Base-by-base conservation (phyloP, 1,140 invertebrate species). In the Papilio dardanus region DNA sequence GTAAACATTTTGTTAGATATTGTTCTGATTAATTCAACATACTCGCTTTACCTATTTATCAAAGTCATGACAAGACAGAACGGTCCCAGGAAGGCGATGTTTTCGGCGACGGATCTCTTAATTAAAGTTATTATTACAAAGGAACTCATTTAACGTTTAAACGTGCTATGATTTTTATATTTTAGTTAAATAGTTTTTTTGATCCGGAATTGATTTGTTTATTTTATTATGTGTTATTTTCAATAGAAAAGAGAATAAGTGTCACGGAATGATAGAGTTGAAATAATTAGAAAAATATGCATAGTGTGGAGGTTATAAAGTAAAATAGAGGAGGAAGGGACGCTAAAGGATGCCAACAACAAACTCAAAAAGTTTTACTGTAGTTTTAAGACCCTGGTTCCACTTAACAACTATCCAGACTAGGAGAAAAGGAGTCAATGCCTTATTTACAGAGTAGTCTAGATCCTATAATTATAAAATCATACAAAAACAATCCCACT, bases 71-170 rank as follows among this genome's bases (percentile, higher is more conserved):
- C 54, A 58, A 58, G 54, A 58, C 10, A 58, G 28, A 58, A 58
- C 21, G 21, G 21, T 58, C 54, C 54, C 54, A 58, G 24, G 54
- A 58, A 58, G 54, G 12, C 50, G 50, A 24, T 58, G 54, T 58
- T 58, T 58, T 58, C 54, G 54, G 54, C 54, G 54, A 58, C 54
- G 54, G 21, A 58, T 58, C 54, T 58, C 54, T 58, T 58, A 58
- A 58, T 58, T 58, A 58, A n/a, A 58, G 24, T 58, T 58, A 58
- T 58, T 58, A 58, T 58, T n/a, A 58, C 28, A 58, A 28, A 24
- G 54, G 10, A 58, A 58, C 54, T 58, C 24, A 28, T 58, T 58
- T 58, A 21, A 14, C 54, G 21, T 58, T n/a, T 28, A 24, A 58
- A 58, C 12, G 21, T 58, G 10, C 1, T 28, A 58, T 58, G 8